Conservation (phyloP, 2,797 vertebrate species). For the Gymnothorax reevesii region DNA sequence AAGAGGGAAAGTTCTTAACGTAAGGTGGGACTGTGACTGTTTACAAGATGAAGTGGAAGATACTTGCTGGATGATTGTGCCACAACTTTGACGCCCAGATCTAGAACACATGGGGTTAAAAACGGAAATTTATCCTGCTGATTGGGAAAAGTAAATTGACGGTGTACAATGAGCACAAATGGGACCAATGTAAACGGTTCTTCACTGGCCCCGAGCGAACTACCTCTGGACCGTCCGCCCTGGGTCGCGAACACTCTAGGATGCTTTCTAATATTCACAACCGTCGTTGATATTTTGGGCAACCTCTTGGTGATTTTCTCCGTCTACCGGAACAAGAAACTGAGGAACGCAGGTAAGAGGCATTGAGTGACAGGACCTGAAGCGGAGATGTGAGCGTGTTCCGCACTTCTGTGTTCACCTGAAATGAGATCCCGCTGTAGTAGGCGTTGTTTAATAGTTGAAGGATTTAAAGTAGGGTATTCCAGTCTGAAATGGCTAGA, state of each 20-base stretch:
- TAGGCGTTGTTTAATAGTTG: neutral
- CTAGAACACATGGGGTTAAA: constrained; percentile 36
- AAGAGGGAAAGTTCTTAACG: constrained; percentile 47
- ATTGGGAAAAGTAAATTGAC: constrained; percentile 62
- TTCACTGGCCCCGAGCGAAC: constrained; percentile 61
- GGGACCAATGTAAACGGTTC: constrained; percentile 81
- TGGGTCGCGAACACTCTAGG: constrained; percentile 87
- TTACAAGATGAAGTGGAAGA: constrained; percentile 51
- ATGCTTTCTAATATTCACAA: constrained; percentile 88
- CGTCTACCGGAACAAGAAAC: constrained; percentile 91
- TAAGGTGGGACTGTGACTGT: constrained; percentile 33
- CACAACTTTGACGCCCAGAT: constrained; percentile 41
- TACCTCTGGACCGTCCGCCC: constrained; percentile 72
- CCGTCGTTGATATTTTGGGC: constrained; percentile 90
- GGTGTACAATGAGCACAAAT: constrained; percentile 79
- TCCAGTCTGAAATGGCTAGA: neutral
- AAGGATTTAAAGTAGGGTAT: neutral
- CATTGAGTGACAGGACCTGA: neutral
- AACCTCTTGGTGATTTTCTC: constrained; percentile 93
- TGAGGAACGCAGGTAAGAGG: constrained; percentile 89
- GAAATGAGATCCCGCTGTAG: neutral
- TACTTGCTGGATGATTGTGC: constrained; percentile 50
- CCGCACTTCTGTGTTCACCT: neutral
- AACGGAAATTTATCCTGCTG: constrained; percentile 48
- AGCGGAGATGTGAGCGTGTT: neutral